phyloP scores from a whole-genome alignment of 23 tunicate species.

The Styela clava region DNA sequence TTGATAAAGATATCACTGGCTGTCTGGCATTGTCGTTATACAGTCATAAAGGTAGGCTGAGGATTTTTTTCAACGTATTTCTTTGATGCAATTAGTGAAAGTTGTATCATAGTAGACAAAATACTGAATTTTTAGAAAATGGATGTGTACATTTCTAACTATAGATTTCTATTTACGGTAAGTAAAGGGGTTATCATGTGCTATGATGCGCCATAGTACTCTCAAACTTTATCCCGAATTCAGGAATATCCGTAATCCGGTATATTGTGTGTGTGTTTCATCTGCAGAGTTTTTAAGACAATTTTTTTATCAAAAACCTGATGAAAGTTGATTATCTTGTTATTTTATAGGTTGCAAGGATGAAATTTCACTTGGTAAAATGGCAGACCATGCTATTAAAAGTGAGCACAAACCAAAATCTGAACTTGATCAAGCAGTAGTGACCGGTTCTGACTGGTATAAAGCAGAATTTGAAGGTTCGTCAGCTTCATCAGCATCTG shows the following conservation, averaged over 20 bases:
- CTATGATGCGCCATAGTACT: too few relatives aligned
- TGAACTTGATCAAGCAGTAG: constrained; percentile 53
- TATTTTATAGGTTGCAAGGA: constrained; percentile 55
- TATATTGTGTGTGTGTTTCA: too few relatives aligned
- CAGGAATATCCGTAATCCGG: too few relatives aligned
- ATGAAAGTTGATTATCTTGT: too few relatives aligned
- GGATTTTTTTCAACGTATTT: neutral
- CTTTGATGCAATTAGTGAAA: neutral
- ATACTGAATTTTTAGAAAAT: too few relatives aligned
- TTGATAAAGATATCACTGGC: constrained; percentile 65
- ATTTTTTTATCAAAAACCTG: too few relatives aligned
- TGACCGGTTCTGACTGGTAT: constrained; percentile 73
- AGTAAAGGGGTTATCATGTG: too few relatives aligned
- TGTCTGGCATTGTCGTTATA: constrained; percentile 54
- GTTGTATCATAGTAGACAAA: too few relatives aligned
- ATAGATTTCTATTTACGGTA: too few relatives aligned
- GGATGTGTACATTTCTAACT: too few relatives aligned
- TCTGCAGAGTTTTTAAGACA: too few relatives aligned
- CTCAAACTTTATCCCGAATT: too few relatives aligned
- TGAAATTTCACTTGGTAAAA: constrained; percentile 35
- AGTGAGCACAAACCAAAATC: constrained; percentile 39
- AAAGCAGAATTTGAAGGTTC: constrained; percentile 85
- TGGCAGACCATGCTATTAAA: constrained; percentile 50
- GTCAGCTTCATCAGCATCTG: constrained; percentile 22
- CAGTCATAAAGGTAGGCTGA: constrained; percentile 65